Conservation (phyloP, 2,888 invertebrate genomes). For the Cephalotes varians region DNA sequence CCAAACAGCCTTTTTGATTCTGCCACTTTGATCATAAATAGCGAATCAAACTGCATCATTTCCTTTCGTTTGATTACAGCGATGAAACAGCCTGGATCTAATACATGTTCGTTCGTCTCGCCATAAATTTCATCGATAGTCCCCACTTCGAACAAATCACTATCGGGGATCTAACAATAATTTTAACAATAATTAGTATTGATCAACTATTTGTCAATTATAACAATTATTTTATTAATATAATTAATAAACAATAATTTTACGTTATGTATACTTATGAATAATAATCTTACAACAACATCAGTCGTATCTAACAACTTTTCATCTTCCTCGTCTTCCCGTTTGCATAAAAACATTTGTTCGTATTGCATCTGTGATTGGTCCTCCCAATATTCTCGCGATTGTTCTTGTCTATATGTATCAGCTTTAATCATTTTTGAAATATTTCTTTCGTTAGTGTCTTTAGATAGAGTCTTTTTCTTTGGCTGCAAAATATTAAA, state of each 20-base stretch:
- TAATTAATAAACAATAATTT: background rate
- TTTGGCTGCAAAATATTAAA: background rate
- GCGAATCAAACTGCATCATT: slow-evolving; percentile 92
- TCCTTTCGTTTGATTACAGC: slow-evolving; percentile 91
- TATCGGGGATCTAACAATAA: slow-evolving; percentile 88
- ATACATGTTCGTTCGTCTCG: slow-evolving; percentile 85
- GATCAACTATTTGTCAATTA: background rate
- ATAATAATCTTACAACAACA: slow-evolving; percentile 55
- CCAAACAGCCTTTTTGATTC: slow-evolving; percentile 93
- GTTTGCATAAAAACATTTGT: slow-evolving; percentile 2
- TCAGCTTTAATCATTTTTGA: background rate
- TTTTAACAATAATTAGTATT: background rate
- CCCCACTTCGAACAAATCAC: slow-evolving; percentile 90
- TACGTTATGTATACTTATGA: background rate
- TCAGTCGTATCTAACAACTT: background rate
- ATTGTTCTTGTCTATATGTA: slow-evolving; percentile 1
- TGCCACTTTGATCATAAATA: slow-evolving; percentile 94
- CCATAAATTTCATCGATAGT: slow-evolving; percentile 88
- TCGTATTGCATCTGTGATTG: slow-evolving; percentile 10
- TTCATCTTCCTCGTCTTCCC: slow-evolving; percentile 20
- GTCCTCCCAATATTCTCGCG: background rate
- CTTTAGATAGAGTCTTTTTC: slow-evolving; percentile 24
- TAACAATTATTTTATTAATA: too few species aligned
- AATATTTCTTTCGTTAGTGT: slow-evolving; percentile 3
- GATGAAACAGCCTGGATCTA: slow-evolving; percentile 88